Base-by-base conservation (phyloP, 1,140 invertebrate species). In the Tenebrio molitor region DNA sequence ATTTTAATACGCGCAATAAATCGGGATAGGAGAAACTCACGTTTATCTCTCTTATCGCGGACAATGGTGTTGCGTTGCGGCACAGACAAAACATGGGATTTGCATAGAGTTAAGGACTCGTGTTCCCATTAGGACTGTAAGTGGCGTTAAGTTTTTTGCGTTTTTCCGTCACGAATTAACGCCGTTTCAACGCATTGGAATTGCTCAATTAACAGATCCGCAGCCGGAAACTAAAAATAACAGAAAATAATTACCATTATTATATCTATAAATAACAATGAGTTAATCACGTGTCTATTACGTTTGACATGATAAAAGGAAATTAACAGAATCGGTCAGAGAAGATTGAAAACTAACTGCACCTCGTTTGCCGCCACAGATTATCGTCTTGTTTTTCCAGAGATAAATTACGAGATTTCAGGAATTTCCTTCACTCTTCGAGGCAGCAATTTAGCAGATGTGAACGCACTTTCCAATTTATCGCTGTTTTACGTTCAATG, bases 261-360 rank as follows among this genome's bases (percentile, higher is more conserved):
- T 44, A 66, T 66, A 44, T 66, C 64, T 66, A 66, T 66, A 44
- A 66, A 66, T 66, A 66, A 66, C 36, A 66, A 66, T 66, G 64
- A 44, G 64, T 66, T 66, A 66, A 66, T 66, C 64, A 58, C 23
- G 23, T 58, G 50, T 58, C 50, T 29, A 25, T 15, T 29, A 29
- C 50, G 12, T 34, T 58, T 10, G 23, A 15, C 23, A 3, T 33
- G 14, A 58, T 58, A 25, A 25, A n/a, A 25, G 7, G 23, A 25
- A 58, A 12, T 58, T 58, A 29, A n/a, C 36, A 39, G 8, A 29
- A 12, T n/a, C 4, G 12, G 36, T 39, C 12, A n/a, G 12, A 39
- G 36, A 39, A 39, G 12, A 39, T 39, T 39, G 2, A 39, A 39
- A 39, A 39, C 12, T 12, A 7, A 39, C 36, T 39, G 36, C 36